These are phyloP conservation scores for Pteropus rufus DNA, from an alignment of 2,797 vertebrate genomes.

Conservation along the genomic window DNA sequence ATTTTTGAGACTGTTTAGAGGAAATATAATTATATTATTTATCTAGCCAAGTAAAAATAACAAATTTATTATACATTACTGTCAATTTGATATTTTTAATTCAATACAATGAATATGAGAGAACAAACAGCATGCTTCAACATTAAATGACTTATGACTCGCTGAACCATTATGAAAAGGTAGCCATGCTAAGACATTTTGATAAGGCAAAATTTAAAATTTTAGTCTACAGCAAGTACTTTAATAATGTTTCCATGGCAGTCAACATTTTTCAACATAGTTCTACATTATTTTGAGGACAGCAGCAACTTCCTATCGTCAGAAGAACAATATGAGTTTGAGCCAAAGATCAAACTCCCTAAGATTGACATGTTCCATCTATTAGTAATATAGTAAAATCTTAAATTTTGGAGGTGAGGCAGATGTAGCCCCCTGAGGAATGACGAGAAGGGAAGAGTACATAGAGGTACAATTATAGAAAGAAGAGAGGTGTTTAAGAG, in stretches of 20 bases:
- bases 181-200: neutral
- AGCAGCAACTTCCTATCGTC: neutral
- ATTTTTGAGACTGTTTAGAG: constrained; percentile 3
- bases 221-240: neutral
- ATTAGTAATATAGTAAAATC: too few species aligned
- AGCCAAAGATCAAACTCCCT: neutral
- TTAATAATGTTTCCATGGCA: neutral
- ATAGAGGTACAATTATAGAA: neutral
- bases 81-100: constrained; percentile 30
- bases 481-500: neutral
- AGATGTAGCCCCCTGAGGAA: neutral
- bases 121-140: constrained; percentile 13
- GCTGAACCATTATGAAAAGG: constrained; percentile 25
- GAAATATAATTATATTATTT: constrained; percentile 38
- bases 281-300: constrained; percentile 35
- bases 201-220: constrained; percentile 21
- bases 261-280: neutral
- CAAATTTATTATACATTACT: constrained; percentile 17
- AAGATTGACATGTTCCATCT: too few species aligned
- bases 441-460: neutral
- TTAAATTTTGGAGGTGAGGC: neutral
- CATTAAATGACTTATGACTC: neutral
- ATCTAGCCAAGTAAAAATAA: neutral
- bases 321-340: constrained; percentile 2
- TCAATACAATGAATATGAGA: constrained; percentile 21